Evolutionary conservation across 2,888 invertebrate genomes (phyloP).

Genomic region (Drepanosiphum platanoidis): DNA sequence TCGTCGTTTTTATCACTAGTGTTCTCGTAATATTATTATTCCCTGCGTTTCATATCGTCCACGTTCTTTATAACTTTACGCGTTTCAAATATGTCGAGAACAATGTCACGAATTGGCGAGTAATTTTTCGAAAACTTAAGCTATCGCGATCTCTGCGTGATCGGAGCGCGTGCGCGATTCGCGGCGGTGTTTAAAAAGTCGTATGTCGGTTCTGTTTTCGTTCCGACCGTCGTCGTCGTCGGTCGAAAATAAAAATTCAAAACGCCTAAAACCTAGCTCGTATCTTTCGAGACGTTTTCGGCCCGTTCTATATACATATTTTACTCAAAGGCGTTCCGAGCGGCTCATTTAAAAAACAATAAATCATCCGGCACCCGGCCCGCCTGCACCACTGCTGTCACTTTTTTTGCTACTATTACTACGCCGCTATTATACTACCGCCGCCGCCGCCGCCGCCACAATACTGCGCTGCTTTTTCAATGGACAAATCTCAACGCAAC

Average conservation of each 20-base stretch:
- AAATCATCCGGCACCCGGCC: conserved; percentile 33
- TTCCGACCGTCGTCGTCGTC: neutral
- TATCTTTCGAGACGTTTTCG: conserved; percentile 35
- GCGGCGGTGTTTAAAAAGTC: too few relatives aligned
- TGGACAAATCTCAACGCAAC: neutral
- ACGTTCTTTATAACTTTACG: too few relatives aligned
- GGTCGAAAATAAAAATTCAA: conserved; percentile 31
- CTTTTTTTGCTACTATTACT: neutral
- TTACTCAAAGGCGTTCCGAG: conserved; percentile 9
- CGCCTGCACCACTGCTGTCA: neutral
- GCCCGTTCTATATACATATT: neutral
- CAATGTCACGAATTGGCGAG: too few relatives aligned
- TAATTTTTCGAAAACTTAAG: too few relatives aligned
- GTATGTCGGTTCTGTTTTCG: too few relatives aligned
- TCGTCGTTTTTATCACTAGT: too few relatives aligned
- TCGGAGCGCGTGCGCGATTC: neutral
- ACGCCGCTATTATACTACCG: neutral
- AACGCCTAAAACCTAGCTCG: conserved; percentile 25
- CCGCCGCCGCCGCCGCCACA: too few relatives aligned
- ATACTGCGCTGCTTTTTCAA: conserved; percentile 6
- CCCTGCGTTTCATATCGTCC: too few relatives aligned
- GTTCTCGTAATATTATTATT: too few relatives aligned
- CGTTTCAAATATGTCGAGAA: too few relatives aligned
- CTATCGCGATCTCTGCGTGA: too few relatives aligned
- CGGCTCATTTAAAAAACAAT: conserved; percentile 56